Percentiles rank a stretch among this genome's conserved stretches.
phyloP scores from a whole-genome alignment of 2,797 vertebrate genomes.

The Philypnodon macrostomus region DNA sequence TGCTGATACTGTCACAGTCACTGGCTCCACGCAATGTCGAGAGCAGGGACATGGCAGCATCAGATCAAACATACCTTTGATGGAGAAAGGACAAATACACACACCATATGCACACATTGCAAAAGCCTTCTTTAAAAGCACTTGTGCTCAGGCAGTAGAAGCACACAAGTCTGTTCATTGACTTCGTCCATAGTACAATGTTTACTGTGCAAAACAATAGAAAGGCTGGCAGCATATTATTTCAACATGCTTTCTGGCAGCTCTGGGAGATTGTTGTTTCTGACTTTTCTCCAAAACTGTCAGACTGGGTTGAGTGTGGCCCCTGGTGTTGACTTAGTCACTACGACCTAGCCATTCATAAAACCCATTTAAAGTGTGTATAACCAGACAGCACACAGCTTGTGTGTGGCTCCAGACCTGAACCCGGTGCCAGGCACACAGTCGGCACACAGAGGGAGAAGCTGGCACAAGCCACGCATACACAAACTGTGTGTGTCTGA shows the following conservation, averaged over 20 bases:
- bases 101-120: slow-evolving; percentile 24
- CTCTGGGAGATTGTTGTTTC: slow-evolving; percentile 48
- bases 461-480: slow-evolving; percentile 59
- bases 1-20: slow-evolving; percentile 41
- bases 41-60: slow-evolving; percentile 60
- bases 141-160: slow-evolving; percentile 41
- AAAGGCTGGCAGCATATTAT: slow-evolving; percentile 54
- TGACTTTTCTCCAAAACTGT: slow-evolving; percentile 68
- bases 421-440: slow-evolving; percentile 67
- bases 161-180: slow-evolving; percentile 53
- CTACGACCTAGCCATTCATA: slow-evolving; percentile 63
- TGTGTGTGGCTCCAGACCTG: slow-evolving; percentile 65
- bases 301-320: slow-evolving; percentile 46
- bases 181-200: slow-evolving; percentile 46
- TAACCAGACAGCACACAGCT: slow-evolving; percentile 61
- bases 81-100: slow-evolving; percentile 41
- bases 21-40: slow-evolving; percentile 76
- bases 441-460: slow-evolving; percentile 58
- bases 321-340: slow-evolving; percentile 65
- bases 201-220: slow-evolving; percentile 57
- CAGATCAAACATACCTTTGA: slow-evolving; percentile 37
- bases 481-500: slow-evolving; percentile 45
- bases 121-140: slow-evolving; percentile 41
- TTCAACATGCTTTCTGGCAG: slow-evolving; percentile 56
- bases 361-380: slow-evolving; percentile 60